Evolutionary conservation across 2,113 vertebrate species (phyloP).

Genomic region (Benitochromis conjunctus): DNA sequence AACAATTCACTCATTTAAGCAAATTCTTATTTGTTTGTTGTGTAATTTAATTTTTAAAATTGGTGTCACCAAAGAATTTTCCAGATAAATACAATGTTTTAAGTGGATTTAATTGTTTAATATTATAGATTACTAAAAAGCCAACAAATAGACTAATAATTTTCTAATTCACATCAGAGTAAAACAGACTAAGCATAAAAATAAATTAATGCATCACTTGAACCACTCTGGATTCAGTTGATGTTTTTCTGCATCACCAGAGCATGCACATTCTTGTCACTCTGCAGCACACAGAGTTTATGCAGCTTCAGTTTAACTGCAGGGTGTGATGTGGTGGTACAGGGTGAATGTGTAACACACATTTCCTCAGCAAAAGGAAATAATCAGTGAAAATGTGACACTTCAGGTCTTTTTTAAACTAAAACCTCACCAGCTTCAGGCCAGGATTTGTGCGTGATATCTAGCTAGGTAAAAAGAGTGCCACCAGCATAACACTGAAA

Average conservation of each 20-base stretch:
- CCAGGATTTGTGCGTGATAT: background rate
- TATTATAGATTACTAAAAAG: background rate
- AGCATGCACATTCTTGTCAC: background rate
- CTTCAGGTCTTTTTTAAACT: background rate
- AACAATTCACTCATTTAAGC: too few relatives aligned
- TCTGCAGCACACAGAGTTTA: background rate
- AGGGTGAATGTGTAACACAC: background rate
- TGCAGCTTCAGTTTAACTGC: background rate
- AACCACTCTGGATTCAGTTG: background rate
- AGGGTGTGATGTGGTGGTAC: background rate
- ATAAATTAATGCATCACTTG: background rate
- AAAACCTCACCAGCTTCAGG: background rate
- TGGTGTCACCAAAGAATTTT: too few relatives aligned
- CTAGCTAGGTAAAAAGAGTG: background rate
- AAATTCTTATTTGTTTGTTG: too few relatives aligned
- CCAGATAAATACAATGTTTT: background rate
- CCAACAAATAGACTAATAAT: background rate
- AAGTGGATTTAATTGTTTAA: background rate
- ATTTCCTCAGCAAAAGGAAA: background rate
- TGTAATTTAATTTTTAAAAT: too few relatives aligned
- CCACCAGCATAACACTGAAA: background rate
- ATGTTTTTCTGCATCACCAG: background rate
- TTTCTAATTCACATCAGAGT: background rate
- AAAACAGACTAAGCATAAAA: background rate
- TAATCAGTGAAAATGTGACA: background rate